A percentile compares a stretch with the other conserved stretches of the same genome.
These are phyloP conservation scores for Sphinx pinastri DNA, from an alignment of 2,888 invertebrate genomes.

Conservation along the genomic window DNA sequence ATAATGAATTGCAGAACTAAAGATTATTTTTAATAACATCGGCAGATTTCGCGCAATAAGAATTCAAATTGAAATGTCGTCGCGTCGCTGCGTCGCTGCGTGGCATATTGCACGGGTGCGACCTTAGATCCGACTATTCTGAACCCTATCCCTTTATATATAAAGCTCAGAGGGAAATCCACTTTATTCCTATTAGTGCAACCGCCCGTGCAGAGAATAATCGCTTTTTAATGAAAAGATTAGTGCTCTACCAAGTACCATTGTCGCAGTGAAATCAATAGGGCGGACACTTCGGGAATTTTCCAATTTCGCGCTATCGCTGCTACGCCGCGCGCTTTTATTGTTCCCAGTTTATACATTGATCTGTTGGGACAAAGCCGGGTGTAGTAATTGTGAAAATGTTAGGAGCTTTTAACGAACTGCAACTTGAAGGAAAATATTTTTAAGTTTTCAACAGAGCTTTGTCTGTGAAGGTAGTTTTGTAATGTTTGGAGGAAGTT, in stretches of 20 bases:
- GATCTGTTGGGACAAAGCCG: conserved; percentile 9
- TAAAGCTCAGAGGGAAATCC: conserved; percentile 44
- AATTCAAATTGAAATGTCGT: conserved; percentile 82
- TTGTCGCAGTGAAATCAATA: conserved; percentile 70
- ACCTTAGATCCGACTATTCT: conserved; percentile 42
- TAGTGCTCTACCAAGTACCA: conserved; percentile 68
- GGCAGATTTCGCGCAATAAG: conserved; percentile 58
- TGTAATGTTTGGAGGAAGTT: too few relatives aligned
- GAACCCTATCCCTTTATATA: conserved; percentile 40
- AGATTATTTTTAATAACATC: conserved; percentile 55
- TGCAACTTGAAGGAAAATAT: not conserved
- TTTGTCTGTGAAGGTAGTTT: too few relatives aligned
- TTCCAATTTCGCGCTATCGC: conserved; percentile 69
- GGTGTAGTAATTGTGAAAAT: conserved; percentile 10
- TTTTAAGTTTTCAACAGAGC: too few relatives aligned
- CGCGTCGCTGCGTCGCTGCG: conserved; percentile 61
- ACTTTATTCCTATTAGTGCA: conserved; percentile 79
- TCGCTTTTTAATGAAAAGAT: conserved; percentile 84
- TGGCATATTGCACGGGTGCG: conserved; percentile 67
- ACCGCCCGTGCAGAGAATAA: conserved; percentile 78
- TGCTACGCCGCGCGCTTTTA: conserved; percentile 44
- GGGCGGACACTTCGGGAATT: conserved; percentile 74
- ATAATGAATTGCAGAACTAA: not conserved
- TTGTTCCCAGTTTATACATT: conserved; percentile 18
- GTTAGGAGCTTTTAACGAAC: not conserved